These are phyloP conservation scores for Aplysina aerophoba DNA, from an alignment of 37 sponge, comb jelly and placozoan genomes.

Conservation along the genomic window DNA sequence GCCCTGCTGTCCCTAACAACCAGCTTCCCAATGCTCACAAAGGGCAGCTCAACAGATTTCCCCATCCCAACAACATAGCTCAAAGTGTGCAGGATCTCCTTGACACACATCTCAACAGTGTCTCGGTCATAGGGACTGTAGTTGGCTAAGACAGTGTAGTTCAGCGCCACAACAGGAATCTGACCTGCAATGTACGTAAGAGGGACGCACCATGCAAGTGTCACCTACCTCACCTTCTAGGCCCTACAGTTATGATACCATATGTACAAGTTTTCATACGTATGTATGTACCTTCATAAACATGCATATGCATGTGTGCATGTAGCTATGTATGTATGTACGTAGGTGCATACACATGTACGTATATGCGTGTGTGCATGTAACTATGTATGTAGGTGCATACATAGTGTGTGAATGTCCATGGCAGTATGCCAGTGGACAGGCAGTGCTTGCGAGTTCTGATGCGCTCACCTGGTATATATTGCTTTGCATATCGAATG, in stretches of 20 bases:
- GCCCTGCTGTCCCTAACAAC: constrained; percentile 64
- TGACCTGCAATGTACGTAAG: constrained; percentile 60
- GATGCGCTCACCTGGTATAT: constrained; percentile 59
- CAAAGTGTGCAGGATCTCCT: constrained; percentile 74
- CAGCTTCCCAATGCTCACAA: constrained; percentile 72
- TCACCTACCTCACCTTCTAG: too few relatives aligned
- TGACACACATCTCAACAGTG: constrained; percentile 76
- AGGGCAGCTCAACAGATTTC: constrained; percentile 58
- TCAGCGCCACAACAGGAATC: constrained; percentile 79
- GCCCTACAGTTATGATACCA: neutral
- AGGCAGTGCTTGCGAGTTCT: too few relatives aligned
- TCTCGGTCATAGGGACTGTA: constrained; percentile 65
- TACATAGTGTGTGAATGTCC: too few relatives aligned
- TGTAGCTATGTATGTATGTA: neutral
- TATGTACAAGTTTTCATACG: neutral
- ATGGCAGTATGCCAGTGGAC: too few relatives aligned
- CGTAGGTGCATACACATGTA: neutral
- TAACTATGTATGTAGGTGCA: constrained; percentile 2
- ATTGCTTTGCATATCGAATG: constrained; percentile 60
- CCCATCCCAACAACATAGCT: constrained; percentile 44
- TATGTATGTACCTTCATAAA: neutral
- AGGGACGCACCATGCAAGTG: too few relatives aligned
- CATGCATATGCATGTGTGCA: neutral
- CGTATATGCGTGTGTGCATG: neutral
- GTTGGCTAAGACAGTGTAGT: constrained; percentile 76